Evolutionary conservation across 1,140 invertebrate species (phyloP), one percentile per base, ranked within the genome.

Genomic region (Probaryconus sp.): DNA sequence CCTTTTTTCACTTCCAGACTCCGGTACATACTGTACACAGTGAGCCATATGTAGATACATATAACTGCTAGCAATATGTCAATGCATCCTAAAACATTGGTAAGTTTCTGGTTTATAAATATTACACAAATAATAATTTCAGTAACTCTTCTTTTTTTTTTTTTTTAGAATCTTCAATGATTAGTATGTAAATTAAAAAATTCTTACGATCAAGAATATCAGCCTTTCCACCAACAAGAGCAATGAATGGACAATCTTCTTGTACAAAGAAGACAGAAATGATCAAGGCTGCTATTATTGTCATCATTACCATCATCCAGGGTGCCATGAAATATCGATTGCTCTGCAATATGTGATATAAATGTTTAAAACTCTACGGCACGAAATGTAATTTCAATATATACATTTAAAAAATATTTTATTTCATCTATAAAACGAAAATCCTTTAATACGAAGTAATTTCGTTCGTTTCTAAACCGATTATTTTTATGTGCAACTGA

Each of bases 21-120:
- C 50, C 84, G 84, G 68, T 89, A 90, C 17, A 86, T 85, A 37
- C 88, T 89, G 51, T 89, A 90, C 0, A 89, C 89, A 1, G 88
- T 85, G 10, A 89, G 81, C 88, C 88, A 89, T 28, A 87, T 68
- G 71, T 88, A 89, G 43, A 88, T 81, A 26, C 81, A 85, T 13
- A 85, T 42, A 6, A 79, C 77, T 38, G 83, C 76, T 11, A 84
- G 40, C n/a, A 81, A 47, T 3, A 85, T 47, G 5, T 83, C 68
- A 30, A 83, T 26, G 2, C 85, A 47, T 35, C 83, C 86, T 87
- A 35, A 7, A 79, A 80, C n/a, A n/a, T n/a, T n/a, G n/a, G n/a
- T n/a, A n/a, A n/a, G n/a, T n/a, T n/a, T n/a, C n/a, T n/a, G n/a
- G n/a, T n/a, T n/a, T n/a, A n/a, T 13, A 31, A 10, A 18, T 7